Conservation (phyloP, 2,797 vertebrate species). For the Syndactyla subalaris region DNA sequence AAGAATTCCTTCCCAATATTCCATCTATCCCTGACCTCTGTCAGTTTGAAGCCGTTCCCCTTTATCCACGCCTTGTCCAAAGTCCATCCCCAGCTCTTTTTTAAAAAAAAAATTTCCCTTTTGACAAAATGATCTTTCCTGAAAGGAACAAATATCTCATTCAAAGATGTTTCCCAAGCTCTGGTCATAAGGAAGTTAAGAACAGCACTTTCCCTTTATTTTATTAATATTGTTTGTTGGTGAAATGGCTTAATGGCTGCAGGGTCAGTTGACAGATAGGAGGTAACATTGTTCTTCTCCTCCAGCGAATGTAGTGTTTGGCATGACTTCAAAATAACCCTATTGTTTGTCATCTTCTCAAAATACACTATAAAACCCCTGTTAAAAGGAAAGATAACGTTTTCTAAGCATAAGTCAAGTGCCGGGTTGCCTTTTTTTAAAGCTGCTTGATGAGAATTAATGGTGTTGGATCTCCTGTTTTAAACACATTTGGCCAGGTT, state of each 20-base stretch:
- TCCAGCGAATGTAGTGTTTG: conserved; percentile 37
- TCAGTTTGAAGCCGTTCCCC: background rate
- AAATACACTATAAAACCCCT: conserved; percentile 57
- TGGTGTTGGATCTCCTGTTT: conserved; percentile 74
- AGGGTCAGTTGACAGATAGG: conserved; percentile 40
- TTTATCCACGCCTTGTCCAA: background rate
- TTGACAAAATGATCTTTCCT: background rate
- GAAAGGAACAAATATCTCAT: conserved; percentile 7
- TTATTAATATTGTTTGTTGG: conserved; percentile 57
- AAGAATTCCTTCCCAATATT: background rate
- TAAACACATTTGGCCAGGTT: conserved; percentile 77
- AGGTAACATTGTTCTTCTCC: conserved; percentile 29
- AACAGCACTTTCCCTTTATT: conserved; percentile 44
- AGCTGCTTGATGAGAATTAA: conserved; percentile 78
- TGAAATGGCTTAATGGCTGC: conserved; percentile 54
- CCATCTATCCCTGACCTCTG: accelerated
- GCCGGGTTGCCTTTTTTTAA: conserved; percentile 70
- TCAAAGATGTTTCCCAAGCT: background rate
- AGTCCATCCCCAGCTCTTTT: background rate
- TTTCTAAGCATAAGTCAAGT: conserved; percentile 74
- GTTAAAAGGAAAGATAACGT: conserved; percentile 74
- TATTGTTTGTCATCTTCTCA: conserved; percentile 73
- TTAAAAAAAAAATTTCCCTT: background rate
- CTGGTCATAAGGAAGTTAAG: background rate
- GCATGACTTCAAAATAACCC: conserved; percentile 68